Percentiles rank a stretch among this genome's conserved stretches.
phyloP scores from a whole-genome alignment of 2,888 invertebrate genomes.

The Pseudococcus jackbeardsleyi region DNA sequence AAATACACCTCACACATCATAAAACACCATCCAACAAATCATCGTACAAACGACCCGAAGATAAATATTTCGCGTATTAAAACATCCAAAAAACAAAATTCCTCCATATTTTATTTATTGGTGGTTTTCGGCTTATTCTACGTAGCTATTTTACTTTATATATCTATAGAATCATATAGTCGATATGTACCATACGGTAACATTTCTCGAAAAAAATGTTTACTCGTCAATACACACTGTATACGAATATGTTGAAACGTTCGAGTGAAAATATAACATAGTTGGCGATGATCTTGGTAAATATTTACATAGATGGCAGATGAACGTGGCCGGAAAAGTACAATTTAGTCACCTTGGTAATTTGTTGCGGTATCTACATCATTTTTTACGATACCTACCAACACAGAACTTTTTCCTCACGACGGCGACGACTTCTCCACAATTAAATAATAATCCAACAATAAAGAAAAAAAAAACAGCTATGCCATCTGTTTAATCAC shows the following conservation, averaged over 20 bases:
- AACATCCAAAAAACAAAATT: background rate
- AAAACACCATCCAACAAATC: background rate
- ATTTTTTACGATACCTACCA: background rate
- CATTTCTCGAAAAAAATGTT: conserved; percentile 10
- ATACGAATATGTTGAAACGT: background rate
- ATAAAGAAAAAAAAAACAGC: background rate
- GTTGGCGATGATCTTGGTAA: conserved; percentile 33
- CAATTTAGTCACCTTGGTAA: conserved; percentile 40
- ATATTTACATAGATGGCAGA: conserved; percentile 35
- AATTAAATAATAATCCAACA: background rate
- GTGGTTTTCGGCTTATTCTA: background rate
- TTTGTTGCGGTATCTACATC: conserved; percentile 8
- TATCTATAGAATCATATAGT: too few relatives aligned
- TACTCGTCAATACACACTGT: background rate
- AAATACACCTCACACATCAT: background rate
- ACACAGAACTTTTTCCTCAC: background rate
- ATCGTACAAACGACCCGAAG: background rate
- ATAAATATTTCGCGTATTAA: background rate
- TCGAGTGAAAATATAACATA: conserved; percentile 21
- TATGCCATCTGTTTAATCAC: background rate
- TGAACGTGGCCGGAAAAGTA: conserved; percentile 21
- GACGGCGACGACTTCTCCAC: background rate
- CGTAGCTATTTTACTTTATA: background rate
- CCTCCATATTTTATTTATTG: background rate
- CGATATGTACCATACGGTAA: background rate